phyloP scores from a whole-genome alignment of 2,113 vertebrate genomes.

The Bos taurus region DNA sequence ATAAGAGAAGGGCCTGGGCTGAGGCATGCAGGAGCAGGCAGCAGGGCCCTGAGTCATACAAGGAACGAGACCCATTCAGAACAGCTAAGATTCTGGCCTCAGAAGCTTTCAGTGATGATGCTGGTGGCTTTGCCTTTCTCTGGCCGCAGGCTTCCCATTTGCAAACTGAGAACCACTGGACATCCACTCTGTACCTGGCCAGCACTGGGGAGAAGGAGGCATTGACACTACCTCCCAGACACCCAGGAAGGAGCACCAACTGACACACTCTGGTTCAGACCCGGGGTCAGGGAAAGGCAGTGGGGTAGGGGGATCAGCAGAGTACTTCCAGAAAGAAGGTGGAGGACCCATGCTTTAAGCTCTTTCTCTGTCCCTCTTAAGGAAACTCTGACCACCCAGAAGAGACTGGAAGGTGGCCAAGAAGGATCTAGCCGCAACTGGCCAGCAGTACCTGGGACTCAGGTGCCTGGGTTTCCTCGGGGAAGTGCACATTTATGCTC shows the following conservation, averaged over 20 bases:
- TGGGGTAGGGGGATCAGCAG: neutral
- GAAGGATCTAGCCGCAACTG: too few relatives aligned
- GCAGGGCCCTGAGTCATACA: conserved; percentile 37
- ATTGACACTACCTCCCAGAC: neutral
- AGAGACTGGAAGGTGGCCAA: neutral
- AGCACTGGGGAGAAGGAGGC: neutral
- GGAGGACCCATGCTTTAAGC: neutral
- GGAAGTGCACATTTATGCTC: neutral
- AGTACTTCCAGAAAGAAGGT: neutral
- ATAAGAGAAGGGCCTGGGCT: neutral
- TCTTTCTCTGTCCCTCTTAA: neutral
- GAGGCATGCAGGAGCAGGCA: conserved; percentile 30
- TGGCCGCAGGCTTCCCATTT: neutral
- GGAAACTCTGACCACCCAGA: neutral
- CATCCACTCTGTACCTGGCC: neutral
- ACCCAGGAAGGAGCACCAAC: neutral
- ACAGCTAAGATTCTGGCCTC: neutral
- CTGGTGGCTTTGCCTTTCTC: neutral
- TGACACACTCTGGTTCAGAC: neutral
- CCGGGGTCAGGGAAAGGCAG: neutral
- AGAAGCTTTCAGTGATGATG: neutral
- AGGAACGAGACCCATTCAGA: neutral
- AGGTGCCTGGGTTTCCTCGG: neutral
- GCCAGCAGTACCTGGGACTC: neutral
- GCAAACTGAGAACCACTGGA: neutral